Base-by-base conservation (phyloP, 2,888 invertebrate species). In the Lissocephala sabroskyi region DNA sequence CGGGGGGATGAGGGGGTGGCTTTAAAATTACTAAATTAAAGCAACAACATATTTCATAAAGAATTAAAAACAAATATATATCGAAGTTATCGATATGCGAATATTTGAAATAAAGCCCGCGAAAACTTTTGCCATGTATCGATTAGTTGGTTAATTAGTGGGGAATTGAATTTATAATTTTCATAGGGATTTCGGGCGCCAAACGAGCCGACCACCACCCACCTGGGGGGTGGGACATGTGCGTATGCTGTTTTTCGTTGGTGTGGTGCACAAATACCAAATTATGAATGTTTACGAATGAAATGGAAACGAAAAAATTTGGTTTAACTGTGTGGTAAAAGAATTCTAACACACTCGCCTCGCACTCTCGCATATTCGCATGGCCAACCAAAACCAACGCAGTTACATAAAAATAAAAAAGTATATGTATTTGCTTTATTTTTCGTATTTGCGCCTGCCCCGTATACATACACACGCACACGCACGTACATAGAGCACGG, bases 271-370 rank as follows among this genome's bases (percentile, higher is more conserved):
- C 62, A 75, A 78, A 77, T 68, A 73, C 79, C 68, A 78, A 73
- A 76, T 73, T 73, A 73, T 73, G 71, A 70, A 73, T 73, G 71
- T 73, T 73, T 73, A 73, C 71, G 77, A 74, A 77, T 74, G 77
- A 65, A 73, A 79, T 79, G 79, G 79, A 73, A 79, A 76, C 79
- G 79, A 67, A 79, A 58, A 71, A 76, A 64, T 64, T 52, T 64
- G 59, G 62, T 73, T 64, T 70, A 65, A 70, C 74, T 70, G 68
- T 70, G 74, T 77, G 62, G 74, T 74, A 73, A 65, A 78, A 78
- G 76, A 71, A 79, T 78, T 71, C 81, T 80, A 66, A 75, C 61
- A 75, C 71, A 79, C 59, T 71, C 76, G 74, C 68, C n/a, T 52
- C 56, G 58, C 62, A 68, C n/a, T n/a, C n/a, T n/a, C n/a, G n/a